phyloP scores from a whole-genome alignment of 1,140 invertebrate genomes.

The Periplaneta americana region DNA sequence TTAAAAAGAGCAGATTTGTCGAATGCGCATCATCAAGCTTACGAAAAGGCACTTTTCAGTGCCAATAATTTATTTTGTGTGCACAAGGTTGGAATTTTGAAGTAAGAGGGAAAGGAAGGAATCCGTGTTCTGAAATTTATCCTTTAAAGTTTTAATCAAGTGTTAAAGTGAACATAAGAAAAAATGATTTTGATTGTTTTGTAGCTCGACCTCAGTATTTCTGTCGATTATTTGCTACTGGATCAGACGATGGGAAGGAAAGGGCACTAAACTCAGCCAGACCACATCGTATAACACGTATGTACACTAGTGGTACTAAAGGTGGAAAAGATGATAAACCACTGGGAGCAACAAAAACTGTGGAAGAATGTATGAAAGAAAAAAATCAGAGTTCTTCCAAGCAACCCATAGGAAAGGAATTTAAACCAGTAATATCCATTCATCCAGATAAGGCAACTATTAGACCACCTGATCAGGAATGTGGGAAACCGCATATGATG shows the following conservation, averaged over 20 bases:
- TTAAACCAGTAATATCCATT: not conserved
- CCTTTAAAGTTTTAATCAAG: no score
- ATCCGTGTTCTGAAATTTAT: no score
- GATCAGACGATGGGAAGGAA: not conserved
- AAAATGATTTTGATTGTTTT: not conserved
- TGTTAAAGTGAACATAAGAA: no score
- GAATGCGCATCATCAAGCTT: no score
- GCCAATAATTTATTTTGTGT: no score
- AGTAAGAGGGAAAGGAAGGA: no score
- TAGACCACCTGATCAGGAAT: not conserved
- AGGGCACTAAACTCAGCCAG: not conserved
- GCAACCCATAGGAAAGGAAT: not conserved
- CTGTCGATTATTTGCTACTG: not conserved
- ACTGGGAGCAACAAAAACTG: not conserved
- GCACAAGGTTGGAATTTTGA: no score
- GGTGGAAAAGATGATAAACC: not conserved
- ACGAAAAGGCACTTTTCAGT: no score
- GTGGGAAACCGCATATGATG: not conserved
- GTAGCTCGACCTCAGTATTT: not conserved
- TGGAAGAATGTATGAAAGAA: not conserved
- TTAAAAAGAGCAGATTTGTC: no score
- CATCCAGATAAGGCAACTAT: not conserved
- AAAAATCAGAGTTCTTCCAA: not conserved
- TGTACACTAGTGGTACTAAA: not conserved
- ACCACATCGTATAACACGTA: not conserved